Conservation (phyloP, 2,113 vertebrate genomes). For the Eubucco bourcierii region DNA sequence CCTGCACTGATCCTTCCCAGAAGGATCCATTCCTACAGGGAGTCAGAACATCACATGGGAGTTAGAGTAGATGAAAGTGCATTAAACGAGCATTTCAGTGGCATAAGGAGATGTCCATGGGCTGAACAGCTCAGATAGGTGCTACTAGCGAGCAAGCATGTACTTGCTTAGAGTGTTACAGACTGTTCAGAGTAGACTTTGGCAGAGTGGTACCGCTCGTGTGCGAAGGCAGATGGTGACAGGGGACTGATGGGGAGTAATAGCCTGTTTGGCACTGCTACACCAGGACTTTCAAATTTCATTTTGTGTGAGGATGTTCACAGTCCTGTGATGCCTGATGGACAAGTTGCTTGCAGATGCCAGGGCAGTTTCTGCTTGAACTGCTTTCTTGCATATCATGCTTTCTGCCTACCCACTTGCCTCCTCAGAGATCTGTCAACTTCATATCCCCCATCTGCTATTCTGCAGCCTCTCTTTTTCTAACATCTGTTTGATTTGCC, state of each 20-base stretch:
- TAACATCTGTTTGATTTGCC: not conserved
- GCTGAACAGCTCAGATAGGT: not conserved
- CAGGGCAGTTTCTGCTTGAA: not conserved
- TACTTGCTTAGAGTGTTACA: not conserved
- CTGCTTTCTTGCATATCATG: not conserved
- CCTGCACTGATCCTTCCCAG: not conserved
- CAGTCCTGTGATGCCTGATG: not conserved
- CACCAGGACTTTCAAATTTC: not conserved
- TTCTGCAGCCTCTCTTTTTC: not conserved
- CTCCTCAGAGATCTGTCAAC: not conserved
- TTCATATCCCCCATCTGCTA: not conserved
- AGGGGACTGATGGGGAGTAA: not conserved
- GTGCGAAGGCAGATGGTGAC: not conserved
- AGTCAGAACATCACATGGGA: not conserved
- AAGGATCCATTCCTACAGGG: rapidly evolving
- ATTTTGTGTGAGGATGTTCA: not conserved
- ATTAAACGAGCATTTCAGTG: rapidly evolving
- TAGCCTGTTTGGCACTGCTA: not conserved
- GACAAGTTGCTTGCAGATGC: not conserved
- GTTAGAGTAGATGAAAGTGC: not conserved
- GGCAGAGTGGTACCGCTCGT: not conserved
- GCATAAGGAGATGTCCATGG: not conserved
- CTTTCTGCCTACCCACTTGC: not conserved
- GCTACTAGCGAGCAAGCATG: not conserved
- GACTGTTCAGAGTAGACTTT: not conserved